Conservation (phyloP, 2,797 vertebrate genomes). For the Pygocentrus nattereri region DNA sequence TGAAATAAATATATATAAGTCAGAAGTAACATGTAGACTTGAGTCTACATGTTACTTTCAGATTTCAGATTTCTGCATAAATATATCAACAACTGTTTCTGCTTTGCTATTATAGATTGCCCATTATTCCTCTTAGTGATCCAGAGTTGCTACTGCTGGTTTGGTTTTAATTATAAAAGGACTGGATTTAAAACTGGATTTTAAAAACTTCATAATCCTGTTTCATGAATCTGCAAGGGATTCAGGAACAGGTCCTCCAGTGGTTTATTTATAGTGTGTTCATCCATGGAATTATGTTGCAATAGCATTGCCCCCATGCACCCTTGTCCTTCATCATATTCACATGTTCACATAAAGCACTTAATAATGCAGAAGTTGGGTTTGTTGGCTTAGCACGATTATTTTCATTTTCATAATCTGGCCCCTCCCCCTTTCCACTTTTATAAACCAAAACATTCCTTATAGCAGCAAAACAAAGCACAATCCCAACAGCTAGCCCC, state of each 20-base stretch:
- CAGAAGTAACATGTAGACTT: too few relatives aligned
- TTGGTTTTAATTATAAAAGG: too few relatives aligned
- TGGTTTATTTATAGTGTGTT: not conserved
- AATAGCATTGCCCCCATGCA: not conserved
- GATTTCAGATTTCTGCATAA: too few relatives aligned
- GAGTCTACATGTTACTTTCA: too few relatives aligned
- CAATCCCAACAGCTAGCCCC: constrained; percentile 61
- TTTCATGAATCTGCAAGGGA: not conserved
- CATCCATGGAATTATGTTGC: not conserved
- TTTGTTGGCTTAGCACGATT: constrained; percentile 65
- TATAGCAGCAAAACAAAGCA: constrained; percentile 64
- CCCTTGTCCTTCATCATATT: constrained; percentile 13
- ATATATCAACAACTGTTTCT: too few relatives aligned
- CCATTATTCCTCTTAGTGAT: too few relatives aligned
- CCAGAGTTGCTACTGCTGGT: too few relatives aligned
- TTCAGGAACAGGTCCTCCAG: not conserved
- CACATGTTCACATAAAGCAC: constrained; percentile 48
- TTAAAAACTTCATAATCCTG: not conserved
- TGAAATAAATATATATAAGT: too few relatives aligned
- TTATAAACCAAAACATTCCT: constrained; percentile 48
- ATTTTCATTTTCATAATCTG: constrained; percentile 67
- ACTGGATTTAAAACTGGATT: not conserved
- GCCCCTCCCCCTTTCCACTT: constrained; percentile 33
- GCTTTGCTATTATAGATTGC: too few relatives aligned
- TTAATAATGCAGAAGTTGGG: constrained; percentile 61